A percentile compares a stretch with the other conserved stretches of the same genome.
Evolutionary conservation across 2,797 vertebrate genomes (phyloP).

Genomic region (Pterois miles): DNA sequence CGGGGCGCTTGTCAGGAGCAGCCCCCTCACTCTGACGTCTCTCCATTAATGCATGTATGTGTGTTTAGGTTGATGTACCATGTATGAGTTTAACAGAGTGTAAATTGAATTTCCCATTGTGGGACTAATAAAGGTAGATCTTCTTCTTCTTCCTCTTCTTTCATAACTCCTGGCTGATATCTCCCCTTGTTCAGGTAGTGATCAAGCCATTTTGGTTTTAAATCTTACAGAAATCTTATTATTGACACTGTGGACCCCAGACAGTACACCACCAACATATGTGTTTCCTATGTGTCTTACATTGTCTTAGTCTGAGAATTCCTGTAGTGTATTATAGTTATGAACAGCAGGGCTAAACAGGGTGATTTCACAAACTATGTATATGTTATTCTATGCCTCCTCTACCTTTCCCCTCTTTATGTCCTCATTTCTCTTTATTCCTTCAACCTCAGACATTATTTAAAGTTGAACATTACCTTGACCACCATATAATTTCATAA

Average conservation of each 20-base stretch:
- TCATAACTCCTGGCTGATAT: neutral
- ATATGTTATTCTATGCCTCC: conserved; percentile 1
- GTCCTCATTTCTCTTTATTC: conserved; percentile 12
- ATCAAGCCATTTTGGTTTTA: neutral
- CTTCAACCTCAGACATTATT: neutral
- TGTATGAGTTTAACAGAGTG: too few species aligned
- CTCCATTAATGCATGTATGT: too few species aligned
- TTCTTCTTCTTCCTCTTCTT: too few species aligned
- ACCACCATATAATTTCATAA: conserved; percentile 27
- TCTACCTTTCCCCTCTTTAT: conserved; percentile 1
- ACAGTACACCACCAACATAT: neutral
- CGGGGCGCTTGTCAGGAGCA: too few species aligned
- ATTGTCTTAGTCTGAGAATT: neutral
- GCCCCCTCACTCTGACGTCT: too few species aligned
- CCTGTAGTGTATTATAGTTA: neutral
- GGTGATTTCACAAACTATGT: neutral
- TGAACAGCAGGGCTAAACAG: neutral
- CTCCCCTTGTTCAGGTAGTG: neutral
- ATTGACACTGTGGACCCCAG: neutral
- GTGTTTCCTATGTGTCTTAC: neutral
- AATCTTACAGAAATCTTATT: neutral
- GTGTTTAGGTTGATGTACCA: too few species aligned
- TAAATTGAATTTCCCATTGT: too few species aligned
- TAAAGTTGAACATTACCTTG: neutral
- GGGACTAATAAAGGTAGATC: too few species aligned